phyloP scores from a whole-genome alignment of 2,113 vertebrate genomes.

The Thinocorus orbignyianus region DNA sequence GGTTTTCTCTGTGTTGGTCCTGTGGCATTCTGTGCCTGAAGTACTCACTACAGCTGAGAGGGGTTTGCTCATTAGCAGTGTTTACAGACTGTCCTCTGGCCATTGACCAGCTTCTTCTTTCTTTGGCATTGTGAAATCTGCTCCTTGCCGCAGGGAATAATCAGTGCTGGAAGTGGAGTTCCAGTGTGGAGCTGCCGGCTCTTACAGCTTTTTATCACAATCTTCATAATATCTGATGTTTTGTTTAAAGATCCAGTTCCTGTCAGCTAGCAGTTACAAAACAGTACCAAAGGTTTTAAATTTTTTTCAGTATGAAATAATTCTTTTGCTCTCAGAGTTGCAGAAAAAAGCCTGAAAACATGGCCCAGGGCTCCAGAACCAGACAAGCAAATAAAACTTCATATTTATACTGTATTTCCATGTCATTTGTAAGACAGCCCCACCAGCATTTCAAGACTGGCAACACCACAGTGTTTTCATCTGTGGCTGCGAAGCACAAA shows the following conservation, averaged over 20 bases:
- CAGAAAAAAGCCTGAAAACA: constrained; percentile 21
- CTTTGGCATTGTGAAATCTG: constrained; percentile 14
- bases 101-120: neutral
- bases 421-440: neutral
- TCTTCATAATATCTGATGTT: neutral
- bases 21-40: neutral
- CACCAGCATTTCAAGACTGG: neutral
- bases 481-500: neutral
- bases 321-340: neutral
- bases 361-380: neutral
- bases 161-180: neutral
- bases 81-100: neutral
- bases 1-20: neutral
- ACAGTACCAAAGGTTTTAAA: neutral
- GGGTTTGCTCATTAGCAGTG: neutral
- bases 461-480: neutral
- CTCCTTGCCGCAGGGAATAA: neutral
- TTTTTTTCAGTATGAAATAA: neutral
- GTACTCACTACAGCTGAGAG: neutral
- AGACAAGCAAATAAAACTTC: constrained; percentile 13
- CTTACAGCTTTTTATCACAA: constrained; percentile 1
- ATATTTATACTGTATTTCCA: neutral
- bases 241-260: neutral
- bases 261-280: constrained; percentile 28
- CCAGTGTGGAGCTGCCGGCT: neutral